Conservation (phyloP, 2,113 vertebrate genomes). For the Triplophysa dalaica region DNA sequence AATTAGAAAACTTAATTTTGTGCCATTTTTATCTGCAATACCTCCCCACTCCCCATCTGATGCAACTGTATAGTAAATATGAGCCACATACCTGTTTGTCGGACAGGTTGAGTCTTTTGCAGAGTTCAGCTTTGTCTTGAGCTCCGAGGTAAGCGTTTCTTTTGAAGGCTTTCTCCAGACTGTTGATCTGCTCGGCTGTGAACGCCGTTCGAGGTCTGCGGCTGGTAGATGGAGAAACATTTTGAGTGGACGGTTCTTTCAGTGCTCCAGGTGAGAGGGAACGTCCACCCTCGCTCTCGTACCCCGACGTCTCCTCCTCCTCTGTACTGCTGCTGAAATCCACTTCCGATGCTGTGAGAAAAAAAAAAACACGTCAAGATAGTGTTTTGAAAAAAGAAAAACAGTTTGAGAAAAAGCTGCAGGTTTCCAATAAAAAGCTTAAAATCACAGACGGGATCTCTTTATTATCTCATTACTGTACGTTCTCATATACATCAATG, state of each 20-base stretch:
- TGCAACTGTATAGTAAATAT: too few species aligned
- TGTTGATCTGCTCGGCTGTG: slow-evolving; percentile 74
- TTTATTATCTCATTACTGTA: too few species aligned
- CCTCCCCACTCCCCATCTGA: too few species aligned
- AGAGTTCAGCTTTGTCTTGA: slow-evolving; percentile 75
- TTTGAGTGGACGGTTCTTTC: slow-evolving; percentile 7
- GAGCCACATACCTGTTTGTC: slow-evolving; percentile 74
- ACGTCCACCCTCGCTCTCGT: slow-evolving; percentile 72
- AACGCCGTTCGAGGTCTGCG: slow-evolving; percentile 75
- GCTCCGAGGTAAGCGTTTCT: slow-evolving; percentile 76
- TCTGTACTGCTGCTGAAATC: slow-evolving; percentile 69
- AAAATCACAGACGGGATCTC: too few species aligned
- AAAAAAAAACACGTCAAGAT: background rate
- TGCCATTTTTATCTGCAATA: background rate
- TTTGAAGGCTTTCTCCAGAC: slow-evolving; percentile 74
- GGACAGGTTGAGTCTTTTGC: slow-evolving; percentile 72
- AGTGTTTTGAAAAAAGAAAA: too few species aligned
- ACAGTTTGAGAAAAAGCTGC: too few species aligned
- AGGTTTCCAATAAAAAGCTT: too few species aligned
- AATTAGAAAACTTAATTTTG: background rate
- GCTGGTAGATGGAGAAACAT: slow-evolving; percentile 56
- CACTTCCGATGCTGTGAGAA: slow-evolving; percentile 54
- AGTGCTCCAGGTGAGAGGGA: slow-evolving; percentile 61
- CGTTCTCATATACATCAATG: too few species aligned
- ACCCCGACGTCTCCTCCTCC: slow-evolving; percentile 75